Base-by-base conservation (phyloP, 1,140 invertebrate species). In the Drosophila erecta region DNA sequence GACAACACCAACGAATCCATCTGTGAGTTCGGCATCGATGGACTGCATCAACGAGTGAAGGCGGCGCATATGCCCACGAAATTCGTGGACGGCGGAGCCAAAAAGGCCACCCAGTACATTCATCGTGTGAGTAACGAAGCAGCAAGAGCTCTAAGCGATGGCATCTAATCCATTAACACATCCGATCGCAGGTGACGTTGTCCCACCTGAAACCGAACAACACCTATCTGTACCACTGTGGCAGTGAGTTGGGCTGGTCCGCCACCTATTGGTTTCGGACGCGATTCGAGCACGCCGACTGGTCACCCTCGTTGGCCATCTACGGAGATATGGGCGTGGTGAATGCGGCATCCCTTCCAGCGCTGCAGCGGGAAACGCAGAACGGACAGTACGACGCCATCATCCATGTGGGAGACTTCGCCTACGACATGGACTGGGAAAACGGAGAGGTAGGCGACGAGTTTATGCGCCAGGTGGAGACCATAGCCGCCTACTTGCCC, bases 321-420 rank as follows among this genome's bases (percentile, higher is more conserved):
- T 98, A 96, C 91, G 98, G 98, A 0, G 98, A 98, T 92, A 95
- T 98, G 95, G 98, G 98, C 3, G 97, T 96, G 93, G 95, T 95
- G 76, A 98, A 98, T 93, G 97, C 97, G 22, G 93, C 95, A 90
- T 97, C 97, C n/a, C 93, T 98, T 40, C 94, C 95, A 0, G 93
- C 95, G 49, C 92, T 99, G 33, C 96, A 98, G 92, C 93, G 96
- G 73, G 98, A 99, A 81, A 95, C 96, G 0, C 95, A 97, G 84
- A 93, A 93, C 33, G 96, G 94, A n/a, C 92, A 95, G 75, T 98
- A 97, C 92, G 97, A 99, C 93, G 94, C 96, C 67, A 95, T 98
- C 58, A 93, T 99, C 49, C 98, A 99, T 93, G 96, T 98, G 65
- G 98, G 98, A 1, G 98, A 98, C 94, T 97, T 99, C 94, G 98